Conservation (phyloP, 1,140 invertebrate species). For the Brachionus calyciflorus region DNA sequence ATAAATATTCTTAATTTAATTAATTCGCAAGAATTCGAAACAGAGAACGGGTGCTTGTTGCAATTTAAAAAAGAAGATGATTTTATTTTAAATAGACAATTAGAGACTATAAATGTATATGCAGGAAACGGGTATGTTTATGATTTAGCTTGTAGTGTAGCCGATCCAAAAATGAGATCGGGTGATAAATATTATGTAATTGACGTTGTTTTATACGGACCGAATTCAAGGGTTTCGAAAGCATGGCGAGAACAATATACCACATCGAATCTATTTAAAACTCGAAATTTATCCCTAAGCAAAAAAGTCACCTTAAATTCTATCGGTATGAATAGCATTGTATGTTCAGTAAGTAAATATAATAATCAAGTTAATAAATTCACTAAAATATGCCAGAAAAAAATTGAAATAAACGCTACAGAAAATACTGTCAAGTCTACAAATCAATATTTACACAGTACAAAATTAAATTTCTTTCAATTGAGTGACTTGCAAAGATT, state of each 20-base stretch:
- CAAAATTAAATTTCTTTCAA: constrained; percentile 14
- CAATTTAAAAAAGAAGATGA: background rate
- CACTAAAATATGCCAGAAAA: constrained; percentile 27
- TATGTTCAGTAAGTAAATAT: constrained; percentile 40
- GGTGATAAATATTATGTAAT: constrained; percentile 43
- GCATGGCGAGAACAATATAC: constrained; percentile 41
- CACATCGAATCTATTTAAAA: background rate
- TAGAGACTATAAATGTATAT: background rate
- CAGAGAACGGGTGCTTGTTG: background rate
- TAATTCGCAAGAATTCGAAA: background rate
- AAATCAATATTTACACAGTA: background rate
- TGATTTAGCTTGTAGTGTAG: constrained; percentile 3
- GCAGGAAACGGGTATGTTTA: background rate
- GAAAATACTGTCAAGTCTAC: background rate
- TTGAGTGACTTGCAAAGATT: background rate
- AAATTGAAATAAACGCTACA: constrained; percentile 28
- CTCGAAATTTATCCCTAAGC: background rate
- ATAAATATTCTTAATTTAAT: background rate
- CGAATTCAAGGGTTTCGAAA: constrained; percentile 4
- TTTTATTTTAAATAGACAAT: background rate
- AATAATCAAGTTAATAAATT: constrained; percentile 35
- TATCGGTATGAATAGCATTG: background rate
- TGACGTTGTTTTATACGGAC: constrained; percentile 29
- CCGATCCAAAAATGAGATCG: background rate
- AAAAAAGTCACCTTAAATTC: constrained; percentile 17